Evolutionary conservation across 2,797 vertebrate genomes (phyloP).

Genomic region (Sylvilagus floridanus): DNA sequence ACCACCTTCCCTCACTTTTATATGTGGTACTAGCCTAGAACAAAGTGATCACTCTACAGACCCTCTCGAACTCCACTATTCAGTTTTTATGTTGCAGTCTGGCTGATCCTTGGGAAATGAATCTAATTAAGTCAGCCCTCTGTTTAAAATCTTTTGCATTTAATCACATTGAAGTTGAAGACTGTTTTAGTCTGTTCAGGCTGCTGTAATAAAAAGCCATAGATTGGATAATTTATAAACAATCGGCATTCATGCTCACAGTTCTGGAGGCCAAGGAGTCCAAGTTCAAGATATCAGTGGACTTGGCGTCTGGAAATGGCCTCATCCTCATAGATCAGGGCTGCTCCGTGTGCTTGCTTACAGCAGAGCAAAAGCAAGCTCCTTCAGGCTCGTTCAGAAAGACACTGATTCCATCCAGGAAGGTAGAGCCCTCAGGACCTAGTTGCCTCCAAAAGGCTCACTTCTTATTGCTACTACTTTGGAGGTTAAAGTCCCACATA

Average conservation of each 20-base stretch:
- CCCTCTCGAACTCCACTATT: neutral
- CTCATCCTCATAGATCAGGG: neutral
- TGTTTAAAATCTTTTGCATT: neutral
- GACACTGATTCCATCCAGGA: neutral
- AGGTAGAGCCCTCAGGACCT: no score
- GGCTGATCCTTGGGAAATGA: neutral
- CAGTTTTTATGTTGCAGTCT: neutral
- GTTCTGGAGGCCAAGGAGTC: neutral
- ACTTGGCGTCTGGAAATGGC: neutral
- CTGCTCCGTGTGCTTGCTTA: neutral
- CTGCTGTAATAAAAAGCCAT: neutral
- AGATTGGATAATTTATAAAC: neutral
- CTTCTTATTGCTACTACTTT: neutral
- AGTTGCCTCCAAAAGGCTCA: neutral
- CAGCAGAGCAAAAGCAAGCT: neutral
- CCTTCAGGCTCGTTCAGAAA: neutral
- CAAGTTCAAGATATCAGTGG: neutral
- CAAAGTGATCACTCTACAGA: neutral
- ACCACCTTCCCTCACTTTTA: neutral
- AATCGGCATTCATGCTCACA: slow-evolving; percentile 1
- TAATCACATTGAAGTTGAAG: neutral
- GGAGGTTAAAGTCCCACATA: neutral
- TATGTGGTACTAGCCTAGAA: neutral
- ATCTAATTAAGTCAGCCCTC: neutral
- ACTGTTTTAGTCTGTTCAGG: neutral